Base-by-base conservation (phyloP, 1,140 invertebrate species). In the Listronotus bonariensis region DNA sequence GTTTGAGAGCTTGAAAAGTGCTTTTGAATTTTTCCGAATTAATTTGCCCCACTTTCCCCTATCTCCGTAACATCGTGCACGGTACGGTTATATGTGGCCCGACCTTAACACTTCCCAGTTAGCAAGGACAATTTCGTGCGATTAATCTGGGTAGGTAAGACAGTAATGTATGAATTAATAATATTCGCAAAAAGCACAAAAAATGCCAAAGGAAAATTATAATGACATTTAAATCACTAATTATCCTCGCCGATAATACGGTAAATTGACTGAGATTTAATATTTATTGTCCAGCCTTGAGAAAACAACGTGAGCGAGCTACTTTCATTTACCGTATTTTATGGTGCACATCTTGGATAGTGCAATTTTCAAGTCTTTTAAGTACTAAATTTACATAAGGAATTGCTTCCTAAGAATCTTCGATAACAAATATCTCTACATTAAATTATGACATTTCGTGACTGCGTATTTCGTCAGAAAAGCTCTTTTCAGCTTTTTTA, bases 181-280 rank as follows among this genome's bases (percentile, higher is more conserved):
- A 57, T 57, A 38, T 45, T 14, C 36, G 20, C 20, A 26, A 60
- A 36, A 46, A 14, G 18, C n/a, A 36, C 20, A 40, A 58, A 58
- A 58, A 58, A 46, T 10, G 49, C 48, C 18, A n/a, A 2, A 31
- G 31, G 49, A 31, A 64, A 63, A 64, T 45, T 32, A 55, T 55
- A 41, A 41, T 64, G 61, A 64, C 61, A 64, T 64, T 64, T 55
- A 55, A 64, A 64, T 45, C 20, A 18, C 34, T 40, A 64, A 54
- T 52, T 52, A 20, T 15, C 31, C 11, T 12, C 32, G 57, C 34
- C 15, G 14, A 26, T 52, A 62, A 53, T 64, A 55, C 61, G 41
- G 52, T 64, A 45, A 46, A 64, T 55, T 55, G 15, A 49, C 20
- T 46, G 26, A 36, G 41, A 64, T 55, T 55, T 55, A 55, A 15